A percentile compares a stretch with the other conserved stretches of the same genome.
phyloP scores from a whole-genome alignment of 2,888 invertebrate genomes.

The Lochmaea capreae region DNA sequence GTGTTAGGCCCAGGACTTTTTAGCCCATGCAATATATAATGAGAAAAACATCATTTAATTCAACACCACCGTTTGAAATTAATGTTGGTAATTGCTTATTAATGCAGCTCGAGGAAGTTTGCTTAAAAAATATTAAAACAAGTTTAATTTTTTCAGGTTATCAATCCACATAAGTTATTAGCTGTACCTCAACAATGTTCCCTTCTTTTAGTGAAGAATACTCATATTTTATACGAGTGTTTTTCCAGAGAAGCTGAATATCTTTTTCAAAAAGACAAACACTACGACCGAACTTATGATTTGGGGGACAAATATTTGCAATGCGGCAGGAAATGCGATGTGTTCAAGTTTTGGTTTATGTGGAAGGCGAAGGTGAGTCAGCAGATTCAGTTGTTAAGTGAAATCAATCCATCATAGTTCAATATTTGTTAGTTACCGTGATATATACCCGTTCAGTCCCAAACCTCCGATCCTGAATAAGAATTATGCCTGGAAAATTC shows the following conservation, averaged over 20 bases:
- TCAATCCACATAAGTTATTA: slow-evolving; percentile 74
- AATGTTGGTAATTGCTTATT: background rate
- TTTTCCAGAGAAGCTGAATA: slow-evolving; percentile 69
- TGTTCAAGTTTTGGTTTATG: slow-evolving; percentile 79
- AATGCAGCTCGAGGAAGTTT: too few species aligned
- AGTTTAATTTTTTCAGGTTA: slow-evolving; percentile 15
- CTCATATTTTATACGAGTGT: slow-evolving; percentile 64
- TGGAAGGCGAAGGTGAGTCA: slow-evolving; percentile 73
- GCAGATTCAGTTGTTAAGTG: too few species aligned
- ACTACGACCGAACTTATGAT: slow-evolving; percentile 68
- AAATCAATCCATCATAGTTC: too few species aligned
- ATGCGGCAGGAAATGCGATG: slow-evolving; percentile 77
- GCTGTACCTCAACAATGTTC: slow-evolving; percentile 72
- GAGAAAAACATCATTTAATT: too few species aligned
- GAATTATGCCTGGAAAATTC: too few species aligned
- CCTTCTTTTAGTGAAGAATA: slow-evolving; percentile 65
- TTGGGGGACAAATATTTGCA: slow-evolving; percentile 74
- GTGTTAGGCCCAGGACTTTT: too few species aligned
- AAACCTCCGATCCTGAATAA: too few species aligned
- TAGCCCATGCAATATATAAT: too few species aligned
- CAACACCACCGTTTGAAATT: too few species aligned
- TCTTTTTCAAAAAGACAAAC: slow-evolving; percentile 70
- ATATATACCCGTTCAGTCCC: too few species aligned
- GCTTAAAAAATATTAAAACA: too few species aligned
- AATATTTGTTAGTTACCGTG: too few species aligned